These are phyloP conservation scores for Pachyramphus minor DNA, from an alignment of 2,113 vertebrate species.

Conservation along the genomic window DNA sequence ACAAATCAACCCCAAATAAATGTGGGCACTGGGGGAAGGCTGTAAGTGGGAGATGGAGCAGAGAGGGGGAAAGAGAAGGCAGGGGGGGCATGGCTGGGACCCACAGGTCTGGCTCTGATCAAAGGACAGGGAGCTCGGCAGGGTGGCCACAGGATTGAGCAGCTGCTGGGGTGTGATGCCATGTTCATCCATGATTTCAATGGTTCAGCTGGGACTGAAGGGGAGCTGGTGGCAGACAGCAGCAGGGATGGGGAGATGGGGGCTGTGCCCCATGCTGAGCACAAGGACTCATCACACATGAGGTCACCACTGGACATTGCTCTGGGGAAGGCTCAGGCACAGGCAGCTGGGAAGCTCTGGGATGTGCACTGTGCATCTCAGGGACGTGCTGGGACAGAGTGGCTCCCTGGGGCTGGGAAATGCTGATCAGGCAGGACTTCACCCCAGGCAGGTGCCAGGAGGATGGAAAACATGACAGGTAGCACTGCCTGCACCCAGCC, in stretches of 20 bases:
- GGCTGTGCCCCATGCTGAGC: background rate
- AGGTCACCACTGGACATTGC: background rate
- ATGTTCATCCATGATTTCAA: fast-evolving
- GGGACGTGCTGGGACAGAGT: background rate
- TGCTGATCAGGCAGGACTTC: background rate
- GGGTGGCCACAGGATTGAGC: background rate
- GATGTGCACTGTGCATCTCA: fast-evolving
- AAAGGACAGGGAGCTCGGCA: background rate
- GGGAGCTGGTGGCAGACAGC: background rate
- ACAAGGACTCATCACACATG: fast-evolving
- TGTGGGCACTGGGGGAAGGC: fast-evolving
- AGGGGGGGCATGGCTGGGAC: background rate
- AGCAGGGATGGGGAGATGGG: background rate
- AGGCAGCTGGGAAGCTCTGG: background rate
- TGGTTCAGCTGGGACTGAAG: background rate
- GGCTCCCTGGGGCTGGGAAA: background rate
- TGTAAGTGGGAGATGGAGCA: background rate
- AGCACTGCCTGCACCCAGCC: background rate
- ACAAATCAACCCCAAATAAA: background rate
- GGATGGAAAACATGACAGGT: background rate
- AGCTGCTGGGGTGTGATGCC: background rate
- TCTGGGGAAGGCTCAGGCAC: background rate
- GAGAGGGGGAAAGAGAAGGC: no score
- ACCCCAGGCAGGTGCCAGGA: background rate
- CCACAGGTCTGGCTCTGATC: background rate